A percentile compares a stretch with the other conserved stretches of the same genome.
Conservation (phyloP, 2,797 vertebrate genomes). For the Harpagifer antarcticus region DNA sequence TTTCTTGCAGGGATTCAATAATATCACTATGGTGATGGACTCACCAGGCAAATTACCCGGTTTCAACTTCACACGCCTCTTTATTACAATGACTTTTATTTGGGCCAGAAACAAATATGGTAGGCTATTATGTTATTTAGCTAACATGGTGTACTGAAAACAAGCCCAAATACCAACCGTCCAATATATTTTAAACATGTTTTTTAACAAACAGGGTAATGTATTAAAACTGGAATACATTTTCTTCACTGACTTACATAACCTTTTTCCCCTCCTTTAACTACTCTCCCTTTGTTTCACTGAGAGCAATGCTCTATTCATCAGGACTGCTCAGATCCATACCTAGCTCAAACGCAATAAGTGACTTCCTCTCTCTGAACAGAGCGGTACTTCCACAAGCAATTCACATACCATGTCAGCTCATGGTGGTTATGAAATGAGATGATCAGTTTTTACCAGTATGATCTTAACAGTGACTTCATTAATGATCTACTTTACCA, state of each 20-base stretch:
- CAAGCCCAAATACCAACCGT: not conserved
- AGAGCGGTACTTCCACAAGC: not conserved
- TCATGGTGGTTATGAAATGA: not conserved
- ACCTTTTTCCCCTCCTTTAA: not conserved
- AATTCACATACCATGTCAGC: not conserved
- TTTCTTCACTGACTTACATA: too few relatives aligned
- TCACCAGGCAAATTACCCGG: constrained; percentile 43
- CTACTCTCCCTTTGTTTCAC: not conserved
- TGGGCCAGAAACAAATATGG: not conserved
- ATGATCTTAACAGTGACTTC: not conserved
- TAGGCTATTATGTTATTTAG: not conserved
- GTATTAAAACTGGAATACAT: not conserved
- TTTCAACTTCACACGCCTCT: constrained; percentile 30
- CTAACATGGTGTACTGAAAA: not conserved
- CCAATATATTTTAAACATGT: too few relatives aligned
- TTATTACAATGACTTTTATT: not conserved
- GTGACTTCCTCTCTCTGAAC: not conserved
- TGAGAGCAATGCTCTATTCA: too few relatives aligned
- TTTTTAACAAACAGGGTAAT: not conserved
- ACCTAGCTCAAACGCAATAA: not conserved
- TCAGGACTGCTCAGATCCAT: not conserved
- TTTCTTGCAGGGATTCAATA: constrained; percentile 58
- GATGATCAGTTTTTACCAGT: not conserved
- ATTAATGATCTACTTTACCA: not conserved
- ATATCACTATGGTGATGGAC: constrained; percentile 63